Percentiles rank a stretch among this genome's conserved stretches.
Conservation (phyloP, 2,888 invertebrate species). For the Hemithea aestivaria region DNA sequence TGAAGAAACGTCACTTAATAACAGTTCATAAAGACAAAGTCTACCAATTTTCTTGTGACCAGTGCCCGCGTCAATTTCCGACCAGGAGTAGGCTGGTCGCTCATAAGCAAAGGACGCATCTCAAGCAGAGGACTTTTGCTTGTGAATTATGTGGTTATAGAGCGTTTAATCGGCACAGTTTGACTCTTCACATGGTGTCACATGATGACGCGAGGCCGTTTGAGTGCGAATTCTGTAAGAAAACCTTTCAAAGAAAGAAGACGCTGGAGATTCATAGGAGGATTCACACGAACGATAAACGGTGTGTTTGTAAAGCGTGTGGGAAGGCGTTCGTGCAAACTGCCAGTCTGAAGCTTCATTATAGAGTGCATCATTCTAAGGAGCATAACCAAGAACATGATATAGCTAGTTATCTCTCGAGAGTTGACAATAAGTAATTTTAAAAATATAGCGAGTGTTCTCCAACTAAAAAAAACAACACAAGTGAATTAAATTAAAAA, state of each 20-base stretch:
- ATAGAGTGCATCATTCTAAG: slow-evolving; percentile 69
- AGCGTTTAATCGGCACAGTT: slow-evolving; percentile 59
- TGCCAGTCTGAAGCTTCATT: slow-evolving; percentile 77
- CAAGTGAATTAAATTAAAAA: too few relatives aligned
- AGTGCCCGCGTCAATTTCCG: slow-evolving; percentile 50
- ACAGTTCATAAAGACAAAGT: slow-evolving; percentile 54
- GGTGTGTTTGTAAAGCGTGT: slow-evolving; percentile 69
- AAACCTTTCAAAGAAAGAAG: slow-evolving; percentile 77
- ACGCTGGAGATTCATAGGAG: slow-evolving; percentile 75
- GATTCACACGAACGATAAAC: slow-evolving; percentile 76
- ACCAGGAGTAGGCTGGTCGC: slow-evolving; percentile 44
- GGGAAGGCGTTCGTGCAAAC: slow-evolving; percentile 77
- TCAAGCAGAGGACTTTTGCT: slow-evolving; percentile 49
- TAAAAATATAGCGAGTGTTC: too few relatives aligned
- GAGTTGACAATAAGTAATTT: too few relatives aligned
- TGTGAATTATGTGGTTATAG: slow-evolving; percentile 63
- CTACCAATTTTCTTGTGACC: slow-evolving; percentile 52
- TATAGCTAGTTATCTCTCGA: too few relatives aligned
- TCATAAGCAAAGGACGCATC: slow-evolving; percentile 56
- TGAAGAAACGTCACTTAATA: slow-evolving; percentile 55
- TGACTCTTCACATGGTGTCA: slow-evolving; percentile 75
- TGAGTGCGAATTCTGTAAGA: slow-evolving; percentile 77
- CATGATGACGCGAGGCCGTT: slow-evolving; percentile 78
- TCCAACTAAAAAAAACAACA: too few relatives aligned
- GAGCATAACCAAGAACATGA: slow-evolving; percentile 4